Conservation (phyloP, 2,797 vertebrate genomes). For the Hybognathus amarus region DNA sequence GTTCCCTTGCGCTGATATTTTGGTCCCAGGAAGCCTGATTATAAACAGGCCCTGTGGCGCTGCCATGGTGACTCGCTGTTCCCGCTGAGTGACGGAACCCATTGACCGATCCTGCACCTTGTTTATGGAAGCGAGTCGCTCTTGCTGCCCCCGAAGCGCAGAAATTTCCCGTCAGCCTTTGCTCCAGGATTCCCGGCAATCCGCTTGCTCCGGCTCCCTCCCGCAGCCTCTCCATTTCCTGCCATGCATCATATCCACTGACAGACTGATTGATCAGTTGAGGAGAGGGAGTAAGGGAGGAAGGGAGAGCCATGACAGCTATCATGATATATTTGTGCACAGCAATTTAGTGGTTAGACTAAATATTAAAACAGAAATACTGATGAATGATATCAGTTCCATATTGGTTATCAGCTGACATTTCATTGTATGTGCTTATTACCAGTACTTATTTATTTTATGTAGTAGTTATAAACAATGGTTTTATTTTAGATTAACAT, state of each 20-base stretch:
- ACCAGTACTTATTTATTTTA: not conserved
- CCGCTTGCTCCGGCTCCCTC: not conserved
- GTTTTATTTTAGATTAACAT: too few relatives aligned
- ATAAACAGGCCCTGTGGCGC: constrained; percentile 21
- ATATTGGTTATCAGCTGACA: not conserved
- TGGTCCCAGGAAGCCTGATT: constrained; percentile 36
- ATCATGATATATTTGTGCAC: not conserved
- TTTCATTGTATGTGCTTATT: not conserved
- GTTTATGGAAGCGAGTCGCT: constrained; percentile 30
- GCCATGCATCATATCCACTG: constrained; percentile 42
- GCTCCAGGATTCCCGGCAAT: constrained; percentile 33
- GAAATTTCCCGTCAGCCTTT: constrained; percentile 28
- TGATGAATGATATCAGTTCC: not conserved
- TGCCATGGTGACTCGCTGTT: constrained; percentile 38
- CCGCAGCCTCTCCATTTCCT: constrained; percentile 8
- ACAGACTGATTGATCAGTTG: constrained; percentile 37
- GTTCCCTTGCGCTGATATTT: constrained; percentile 12
- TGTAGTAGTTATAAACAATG: too few relatives aligned
- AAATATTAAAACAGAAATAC: not conserved
- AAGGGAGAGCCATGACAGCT: constrained; percentile 1
- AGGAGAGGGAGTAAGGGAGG: not conserved
- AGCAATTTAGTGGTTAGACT: not conserved
- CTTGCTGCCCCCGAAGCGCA: constrained; percentile 13
- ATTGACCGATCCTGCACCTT: constrained; percentile 36
- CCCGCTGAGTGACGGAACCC: constrained; percentile 41